Conservation (phyloP, 2,888 invertebrate species). For the Drosophila lutescens region DNA sequence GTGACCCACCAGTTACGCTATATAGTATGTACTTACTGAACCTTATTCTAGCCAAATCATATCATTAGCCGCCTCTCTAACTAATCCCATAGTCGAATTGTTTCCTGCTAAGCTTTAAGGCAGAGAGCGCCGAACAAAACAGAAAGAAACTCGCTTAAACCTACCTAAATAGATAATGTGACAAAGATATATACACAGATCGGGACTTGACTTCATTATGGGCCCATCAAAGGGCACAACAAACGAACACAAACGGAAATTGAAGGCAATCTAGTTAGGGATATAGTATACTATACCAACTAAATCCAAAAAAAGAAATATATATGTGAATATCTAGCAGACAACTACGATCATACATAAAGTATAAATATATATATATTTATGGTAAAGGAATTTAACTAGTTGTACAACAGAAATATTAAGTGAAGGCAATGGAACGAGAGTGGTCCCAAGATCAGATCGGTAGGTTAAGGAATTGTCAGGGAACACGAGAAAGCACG, state of each 20-base stretch:
- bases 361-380: conserved; percentile 18
- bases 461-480: conserved; percentile 69
- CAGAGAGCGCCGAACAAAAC: conserved; percentile 9
- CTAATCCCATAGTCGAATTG: conserved; percentile 43
- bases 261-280: conserved; percentile 83
- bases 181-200: conserved; percentile 31
- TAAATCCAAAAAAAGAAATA: conserved; percentile 7
- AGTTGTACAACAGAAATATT: conserved; percentile 32
- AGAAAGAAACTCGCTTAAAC: conserved; percentile 22
- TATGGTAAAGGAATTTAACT: conserved; percentile 60
- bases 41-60: conserved; percentile 58
- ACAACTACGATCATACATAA: conserved; percentile 22
- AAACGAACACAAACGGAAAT: conserved; percentile 57
- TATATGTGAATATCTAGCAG: conserved; percentile 14
- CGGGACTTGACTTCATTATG: conserved; percentile 36
- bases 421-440: background rate
- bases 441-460: background rate
- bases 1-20: conserved; percentile 7
- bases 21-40: conserved; percentile 38
- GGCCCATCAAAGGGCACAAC: conserved; percentile 32
- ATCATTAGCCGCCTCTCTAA: conserved; percentile 56
- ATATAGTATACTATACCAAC: conserved; percentile 62
- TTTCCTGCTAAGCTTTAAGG: conserved; percentile 59
- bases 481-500: conserved; percentile 57
- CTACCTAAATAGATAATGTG: conserved; percentile 18